A percentile compares a stretch with the other conserved stretches of the same genome.
phyloP scores from a whole-genome alignment of 2,888 invertebrate genomes.

The Nebria brevicollis region DNA sequence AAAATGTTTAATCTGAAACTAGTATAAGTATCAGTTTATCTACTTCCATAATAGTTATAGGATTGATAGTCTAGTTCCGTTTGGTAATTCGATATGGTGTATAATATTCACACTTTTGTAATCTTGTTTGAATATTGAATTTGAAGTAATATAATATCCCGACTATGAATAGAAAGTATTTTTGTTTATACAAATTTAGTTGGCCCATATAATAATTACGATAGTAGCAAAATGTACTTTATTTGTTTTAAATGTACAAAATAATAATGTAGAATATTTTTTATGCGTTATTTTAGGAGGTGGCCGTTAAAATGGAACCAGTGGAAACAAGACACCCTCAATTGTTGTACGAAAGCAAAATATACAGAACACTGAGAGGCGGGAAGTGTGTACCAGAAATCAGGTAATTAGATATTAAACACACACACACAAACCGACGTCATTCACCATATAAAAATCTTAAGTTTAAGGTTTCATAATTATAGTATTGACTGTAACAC shows the following conservation, averaged over 20 bases:
- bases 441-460: no score
- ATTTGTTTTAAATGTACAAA: neutral
- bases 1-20: no score
- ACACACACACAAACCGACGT: no score
- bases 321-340: conserved; percentile 94
- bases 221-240: no score
- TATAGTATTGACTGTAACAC: no score
- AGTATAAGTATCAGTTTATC: no score
- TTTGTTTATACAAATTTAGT: no score
- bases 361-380: conserved; percentile 94
- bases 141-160: no score
- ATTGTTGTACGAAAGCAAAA: conserved; percentile 93
- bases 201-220: no score
- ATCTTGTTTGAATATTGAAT: neutral
- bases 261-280: no score
- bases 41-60: neutral
- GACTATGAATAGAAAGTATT: conserved; percentile 8
- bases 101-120: neutral
- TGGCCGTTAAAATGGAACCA: conserved; percentile 95
- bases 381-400: conserved; percentile 92
- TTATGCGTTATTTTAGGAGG: conserved; percentile 72
- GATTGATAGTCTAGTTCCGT: neutral
- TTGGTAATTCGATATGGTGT: neutral
- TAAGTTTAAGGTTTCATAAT: no score
- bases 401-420: conserved; percentile 66